These are phyloP conservation scores for Diorhabda carinulata DNA, from an alignment of 1,140 invertebrate genomes.

Conservation along the genomic window DNA sequence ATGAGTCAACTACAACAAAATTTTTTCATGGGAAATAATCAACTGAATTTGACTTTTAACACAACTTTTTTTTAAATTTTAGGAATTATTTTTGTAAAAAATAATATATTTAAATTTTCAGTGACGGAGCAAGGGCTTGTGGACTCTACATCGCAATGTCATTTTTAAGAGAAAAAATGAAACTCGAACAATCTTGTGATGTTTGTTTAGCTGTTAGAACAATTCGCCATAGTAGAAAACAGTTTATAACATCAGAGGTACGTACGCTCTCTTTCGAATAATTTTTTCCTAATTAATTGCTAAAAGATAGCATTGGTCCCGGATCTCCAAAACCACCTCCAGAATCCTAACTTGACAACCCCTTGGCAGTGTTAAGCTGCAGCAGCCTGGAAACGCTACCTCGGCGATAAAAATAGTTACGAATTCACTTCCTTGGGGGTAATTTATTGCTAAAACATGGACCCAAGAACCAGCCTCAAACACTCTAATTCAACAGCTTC, in stretches of 20 bases:
- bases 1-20: too few species aligned
- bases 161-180: slow-evolving; percentile 47
- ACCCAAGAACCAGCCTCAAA: too few species aligned
- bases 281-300: too few species aligned
- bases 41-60: neutral
- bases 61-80: slow-evolving; percentile 4
- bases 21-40: too few species aligned
- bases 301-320: neutral
- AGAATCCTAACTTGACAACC: neutral
- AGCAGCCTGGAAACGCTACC: neutral
- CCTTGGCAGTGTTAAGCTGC: neutral
- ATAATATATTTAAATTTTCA: slow-evolving; percentile 21
- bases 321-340: neutral
- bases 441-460: neutral
- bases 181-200: slow-evolving; percentile 46
- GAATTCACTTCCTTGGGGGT: neutral
- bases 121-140: slow-evolving; percentile 44
- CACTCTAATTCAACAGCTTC: too few species aligned
- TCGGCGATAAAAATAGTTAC: neutral
- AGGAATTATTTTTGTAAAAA: neutral
- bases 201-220: slow-evolving; percentile 44
- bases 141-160: slow-evolving; percentile 43
- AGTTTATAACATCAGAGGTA: slow-evolving; percentile 37
- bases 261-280: neutral
- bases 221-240: slow-evolving; percentile 40